Percentiles rank a stretch among this genome's conserved stretches.
Evolutionary conservation across 2,113 vertebrate species (phyloP).

Genomic region (Nycticebus coucang): DNA sequence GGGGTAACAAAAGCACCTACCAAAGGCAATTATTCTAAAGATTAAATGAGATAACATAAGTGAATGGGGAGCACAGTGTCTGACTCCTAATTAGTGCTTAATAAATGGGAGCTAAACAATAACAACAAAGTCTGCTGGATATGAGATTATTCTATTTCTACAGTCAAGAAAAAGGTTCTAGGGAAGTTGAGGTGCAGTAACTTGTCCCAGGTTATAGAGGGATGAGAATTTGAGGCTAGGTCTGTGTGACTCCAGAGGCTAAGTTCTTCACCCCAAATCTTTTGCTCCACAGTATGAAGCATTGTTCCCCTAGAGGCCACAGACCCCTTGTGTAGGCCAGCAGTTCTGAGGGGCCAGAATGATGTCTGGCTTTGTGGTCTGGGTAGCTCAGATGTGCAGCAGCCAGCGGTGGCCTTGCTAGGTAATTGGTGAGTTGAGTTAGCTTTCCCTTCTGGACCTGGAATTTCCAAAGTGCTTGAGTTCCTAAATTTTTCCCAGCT

Average conservation of each 20-base stretch:
- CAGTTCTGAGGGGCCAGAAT: background rate
- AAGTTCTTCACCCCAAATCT: slow-evolving; percentile 32
- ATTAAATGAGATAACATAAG: background rate
- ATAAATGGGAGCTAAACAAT: background rate
- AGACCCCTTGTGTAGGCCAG: background rate
- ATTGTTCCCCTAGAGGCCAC: background rate
- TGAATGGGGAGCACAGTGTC: background rate
- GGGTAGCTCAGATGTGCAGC: background rate
- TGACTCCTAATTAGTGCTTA: background rate
- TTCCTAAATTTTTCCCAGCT: background rate
- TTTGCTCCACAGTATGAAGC: background rate
- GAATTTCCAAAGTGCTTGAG: background rate
- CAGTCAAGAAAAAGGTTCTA: background rate
- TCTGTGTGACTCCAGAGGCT: background rate
- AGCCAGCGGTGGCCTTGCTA: background rate
- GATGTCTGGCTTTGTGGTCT: background rate
- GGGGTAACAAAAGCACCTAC: background rate
- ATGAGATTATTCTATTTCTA: background rate
- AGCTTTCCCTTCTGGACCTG: background rate
- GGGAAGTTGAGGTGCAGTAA: background rate
- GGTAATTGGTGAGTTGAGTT: background rate
- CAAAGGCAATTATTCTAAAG: background rate
- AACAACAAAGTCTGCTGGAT: background rate
- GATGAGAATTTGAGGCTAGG: background rate
- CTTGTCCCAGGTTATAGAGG: background rate